A percentile compares a stretch with the other conserved stretches of the same genome.
Conservation (phyloP, 2,888 invertebrate genomes). For the Melinaea marsaeus region DNA sequence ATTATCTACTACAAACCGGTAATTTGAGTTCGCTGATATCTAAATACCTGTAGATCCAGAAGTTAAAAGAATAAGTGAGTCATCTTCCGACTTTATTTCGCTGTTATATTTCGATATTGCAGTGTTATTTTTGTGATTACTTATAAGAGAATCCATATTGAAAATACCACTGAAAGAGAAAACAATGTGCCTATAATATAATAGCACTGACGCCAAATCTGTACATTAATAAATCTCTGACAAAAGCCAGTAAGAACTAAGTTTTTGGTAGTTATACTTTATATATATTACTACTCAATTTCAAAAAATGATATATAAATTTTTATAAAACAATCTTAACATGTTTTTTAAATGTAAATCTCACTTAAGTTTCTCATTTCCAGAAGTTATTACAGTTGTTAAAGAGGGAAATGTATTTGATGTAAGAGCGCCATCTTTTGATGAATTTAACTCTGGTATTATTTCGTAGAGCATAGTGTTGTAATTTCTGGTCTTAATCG, state of each 20-base stretch:
- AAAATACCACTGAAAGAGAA: conserved; percentile 53
- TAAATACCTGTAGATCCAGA: conserved; percentile 75
- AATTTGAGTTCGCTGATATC: neutral
- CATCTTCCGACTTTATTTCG: conserved; percentile 82
- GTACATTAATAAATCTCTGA: too few relatives aligned
- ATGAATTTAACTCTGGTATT: conserved; percentile 76
- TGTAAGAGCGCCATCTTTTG: conserved; percentile 67
- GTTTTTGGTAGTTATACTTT: too few relatives aligned
- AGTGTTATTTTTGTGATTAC: conserved; percentile 41
- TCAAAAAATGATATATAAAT: too few relatives aligned
- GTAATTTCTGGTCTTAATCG: conserved; percentile 82
- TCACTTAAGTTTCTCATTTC: conserved; percentile 75
- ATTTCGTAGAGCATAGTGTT: conserved; percentile 78
- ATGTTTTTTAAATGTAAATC: conserved; percentile 37
- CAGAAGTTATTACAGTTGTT: conserved; percentile 74
- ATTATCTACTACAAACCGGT: too few relatives aligned
- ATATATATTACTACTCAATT: too few relatives aligned
- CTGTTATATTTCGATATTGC: conserved; percentile 63
- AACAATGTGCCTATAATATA: neutral
- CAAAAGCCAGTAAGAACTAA: too few relatives aligned
- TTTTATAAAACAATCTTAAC: neutral
- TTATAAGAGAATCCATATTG: conserved; percentile 46
- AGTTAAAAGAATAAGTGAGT: conserved; percentile 89
- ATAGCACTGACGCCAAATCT: too few relatives aligned
- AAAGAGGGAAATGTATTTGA: conserved; percentile 73